These are phyloP conservation scores for Dendrophyllia cribrosa DNA, from an alignment of 64 coral and sea anemone species.

Conservation along the genomic window DNA sequence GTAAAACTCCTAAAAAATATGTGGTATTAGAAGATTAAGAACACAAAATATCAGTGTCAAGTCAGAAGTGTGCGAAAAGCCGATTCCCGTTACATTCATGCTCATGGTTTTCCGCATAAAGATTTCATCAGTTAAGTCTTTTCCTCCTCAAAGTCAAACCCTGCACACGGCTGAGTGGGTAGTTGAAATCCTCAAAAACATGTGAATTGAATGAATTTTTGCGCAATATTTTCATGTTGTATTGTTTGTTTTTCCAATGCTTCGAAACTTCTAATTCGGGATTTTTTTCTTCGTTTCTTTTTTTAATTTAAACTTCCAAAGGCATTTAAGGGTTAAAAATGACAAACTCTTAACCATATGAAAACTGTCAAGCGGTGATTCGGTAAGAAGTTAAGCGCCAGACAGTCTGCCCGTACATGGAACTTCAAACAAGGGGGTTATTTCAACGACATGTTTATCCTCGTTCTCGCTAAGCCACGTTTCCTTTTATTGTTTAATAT, in stretches of 20 bases:
- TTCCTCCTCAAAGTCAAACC: neutral
- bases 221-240: neutral
- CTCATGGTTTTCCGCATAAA: too few species aligned
- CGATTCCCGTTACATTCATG: too few species aligned
- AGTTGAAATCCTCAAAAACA: neutral
- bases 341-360: neutral
- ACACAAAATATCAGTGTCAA: too few species aligned
- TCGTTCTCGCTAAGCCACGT: conserved; percentile 20
- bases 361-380: conserved; percentile 23
- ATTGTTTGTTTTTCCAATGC: neutral
- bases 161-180: neutral
- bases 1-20: neutral
- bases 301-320: neutral
- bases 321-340: neutral
- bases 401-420: neutral
- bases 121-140: too few species aligned
- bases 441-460: conserved; percentile 38
- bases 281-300: neutral
- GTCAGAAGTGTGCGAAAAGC: too few species aligned
- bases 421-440: conserved; percentile 25
- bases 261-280: neutral
- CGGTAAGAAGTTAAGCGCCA: conserved; percentile 33
- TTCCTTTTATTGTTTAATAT: conserved; percentile 29
- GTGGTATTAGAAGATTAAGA: too few species aligned
- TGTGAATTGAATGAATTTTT: neutral